phyloP scores from a whole-genome alignment of 2,888 invertebrate species.

The Netelia virgata region DNA sequence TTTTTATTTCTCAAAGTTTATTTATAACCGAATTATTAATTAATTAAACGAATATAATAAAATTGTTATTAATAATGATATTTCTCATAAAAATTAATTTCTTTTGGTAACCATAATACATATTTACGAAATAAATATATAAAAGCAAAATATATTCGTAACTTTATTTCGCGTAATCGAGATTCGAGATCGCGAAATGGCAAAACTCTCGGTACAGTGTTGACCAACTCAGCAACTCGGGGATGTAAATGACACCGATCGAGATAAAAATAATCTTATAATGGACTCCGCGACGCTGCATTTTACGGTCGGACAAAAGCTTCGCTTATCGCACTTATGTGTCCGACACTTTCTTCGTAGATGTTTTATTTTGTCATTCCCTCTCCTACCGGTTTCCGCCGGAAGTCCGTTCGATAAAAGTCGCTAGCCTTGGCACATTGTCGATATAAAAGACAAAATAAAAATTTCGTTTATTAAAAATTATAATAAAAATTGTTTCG shows the following conservation, averaged over 20 bases:
- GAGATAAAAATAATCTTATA: constrained; percentile 48
- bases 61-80: neutral
- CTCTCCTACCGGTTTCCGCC: neutral
- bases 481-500: neutral
- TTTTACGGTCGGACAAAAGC: constrained; percentile 25
- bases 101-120: too few relatives aligned
- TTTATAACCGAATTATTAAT: too few relatives aligned
- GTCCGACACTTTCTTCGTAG: neutral
- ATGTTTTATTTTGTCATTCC: neutral
- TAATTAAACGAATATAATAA: too few relatives aligned
- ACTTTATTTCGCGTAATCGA: constrained; percentile 9
- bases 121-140: neutral
- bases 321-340: constrained; percentile 41
- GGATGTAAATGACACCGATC: constrained; percentile 35
- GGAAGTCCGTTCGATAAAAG: neutral
- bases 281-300: constrained; percentile 2
- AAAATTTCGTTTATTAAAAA: neutral
- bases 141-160: neutral
- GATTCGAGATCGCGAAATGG: constrained; percentile 9
- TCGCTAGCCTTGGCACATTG: neutral
- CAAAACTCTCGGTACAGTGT: constrained; percentile 7
- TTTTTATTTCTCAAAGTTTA: too few relatives aligned
- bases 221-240: constrained; percentile 21
- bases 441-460: too few relatives aligned
- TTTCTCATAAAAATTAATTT: neutral